These are phyloP conservation scores for Poeciliopsis turrubarensis DNA, from an alignment of 2,113 vertebrate species.

Conservation along the genomic window DNA sequence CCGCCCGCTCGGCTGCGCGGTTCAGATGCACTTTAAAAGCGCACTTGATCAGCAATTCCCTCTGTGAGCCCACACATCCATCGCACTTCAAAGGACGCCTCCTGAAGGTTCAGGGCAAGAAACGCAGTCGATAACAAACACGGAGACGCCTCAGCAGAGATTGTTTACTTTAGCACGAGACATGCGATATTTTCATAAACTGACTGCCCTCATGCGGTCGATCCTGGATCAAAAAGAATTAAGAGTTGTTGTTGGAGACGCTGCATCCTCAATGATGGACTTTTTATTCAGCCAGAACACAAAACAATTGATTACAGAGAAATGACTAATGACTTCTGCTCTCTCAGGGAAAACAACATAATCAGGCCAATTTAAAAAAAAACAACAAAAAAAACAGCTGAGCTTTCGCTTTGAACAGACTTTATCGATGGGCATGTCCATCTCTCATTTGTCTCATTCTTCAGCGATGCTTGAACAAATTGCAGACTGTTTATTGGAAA, in stretches of 20 bases:
- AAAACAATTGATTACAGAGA: constrained; percentile 19
- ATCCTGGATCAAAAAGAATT: constrained; percentile 3
- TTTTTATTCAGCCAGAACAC: constrained; percentile 10
- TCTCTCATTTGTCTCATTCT: constrained; percentile 12
- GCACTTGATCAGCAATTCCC: constrained; percentile 63
- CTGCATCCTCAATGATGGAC: background rate
- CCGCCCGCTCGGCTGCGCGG: constrained; percentile 22
- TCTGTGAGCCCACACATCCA: constrained; percentile 48
- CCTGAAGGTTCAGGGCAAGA: constrained; percentile 40
- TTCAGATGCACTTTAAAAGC: constrained; percentile 56
- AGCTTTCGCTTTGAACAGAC: constrained; percentile 40
- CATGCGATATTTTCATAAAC: constrained; percentile 21
- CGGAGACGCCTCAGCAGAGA: constrained; percentile 22
- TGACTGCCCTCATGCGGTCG: constrained; percentile 36
- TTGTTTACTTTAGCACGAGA: constrained; percentile 18
- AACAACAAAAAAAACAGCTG: constrained; percentile 39
- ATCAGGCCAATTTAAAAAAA: constrained; percentile 24
- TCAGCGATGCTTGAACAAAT: background rate
- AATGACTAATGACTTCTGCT: constrained; percentile 28
- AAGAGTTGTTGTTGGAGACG: background rate
- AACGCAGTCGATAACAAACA: constrained; percentile 23
- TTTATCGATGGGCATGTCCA: constrained; percentile 20
- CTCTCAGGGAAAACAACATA: constrained; percentile 29
- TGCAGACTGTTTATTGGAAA: background rate
- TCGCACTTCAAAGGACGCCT: constrained; percentile 57